Base-by-base conservation (phyloP, 2,797 vertebrate genomes). In the Hyperoplus lanceolatus region DNA sequence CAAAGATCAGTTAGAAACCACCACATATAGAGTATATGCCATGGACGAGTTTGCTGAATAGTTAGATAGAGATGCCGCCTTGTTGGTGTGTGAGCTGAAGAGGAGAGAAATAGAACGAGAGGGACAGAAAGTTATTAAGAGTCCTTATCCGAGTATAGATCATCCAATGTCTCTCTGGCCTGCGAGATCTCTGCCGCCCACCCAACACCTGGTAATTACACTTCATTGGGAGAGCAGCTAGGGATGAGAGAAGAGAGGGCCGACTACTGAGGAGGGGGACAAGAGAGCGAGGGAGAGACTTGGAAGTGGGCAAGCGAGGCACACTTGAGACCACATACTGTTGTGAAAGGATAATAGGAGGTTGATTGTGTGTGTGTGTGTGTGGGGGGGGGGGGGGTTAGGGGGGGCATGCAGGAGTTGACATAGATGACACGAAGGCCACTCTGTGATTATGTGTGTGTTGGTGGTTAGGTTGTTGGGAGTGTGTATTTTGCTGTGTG, bases 161-260 rank as follows among this genome's bases (percentile, higher is more conserved):
- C 87, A 77, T 41, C 69, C 73, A 82, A 84, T 60, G 80, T 86
- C 90, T 87, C 79, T 54, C 60, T 78, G 84, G 78, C 88, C 89
- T 83, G 80, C 46, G 14, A 83, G 82, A 85, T 83, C 82, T 75
- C 82, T 11, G 65, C 83, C 83, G 67, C 91, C 90, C 89, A 89
- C 89, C 85, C 50, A 84, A 83, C 83, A 91, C 89, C 89, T 92
- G 90, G 92, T 92, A 87, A 92, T 93, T 92, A 89, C 82, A 88
- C 90, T 90, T 92, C 86, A 92, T 93, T 92, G 90, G 50, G 79
- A 70, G 80, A 86, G 81, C 88, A 90, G 90, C 88, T 89, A 91
- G 85, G 71, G 81, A 89, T 84, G 90, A 82, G 85, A 75, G 73
- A 82, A 70, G 81, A 77, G 80, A 66, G 36, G 29, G 56, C 21